Evolutionary conservation across 2,888 invertebrate species (phyloP).

Genomic region (Quadroppia sp.): DNA sequence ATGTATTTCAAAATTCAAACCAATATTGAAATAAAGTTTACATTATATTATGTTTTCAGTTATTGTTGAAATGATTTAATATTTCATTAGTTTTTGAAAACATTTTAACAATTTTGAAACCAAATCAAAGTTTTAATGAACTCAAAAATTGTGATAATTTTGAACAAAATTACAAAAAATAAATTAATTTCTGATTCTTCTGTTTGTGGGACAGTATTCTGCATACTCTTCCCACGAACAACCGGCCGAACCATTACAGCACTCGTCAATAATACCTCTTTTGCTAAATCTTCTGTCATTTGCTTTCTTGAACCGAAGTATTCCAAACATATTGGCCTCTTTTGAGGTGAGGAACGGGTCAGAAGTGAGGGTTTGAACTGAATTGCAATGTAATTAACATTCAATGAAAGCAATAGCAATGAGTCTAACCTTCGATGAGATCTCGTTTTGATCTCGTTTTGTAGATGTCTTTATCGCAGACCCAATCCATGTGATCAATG

Average conservation of each 20-base stretch:
- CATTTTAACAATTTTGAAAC: too few relatives aligned
- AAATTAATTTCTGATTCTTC: slow-evolving; percentile 47
- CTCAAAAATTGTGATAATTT: too few relatives aligned
- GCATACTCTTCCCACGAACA: slow-evolving; percentile 66
- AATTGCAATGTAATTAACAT: background rate
- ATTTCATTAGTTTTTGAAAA: too few relatives aligned
- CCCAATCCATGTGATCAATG: slow-evolving; percentile 60
- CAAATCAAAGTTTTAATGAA: too few relatives aligned
- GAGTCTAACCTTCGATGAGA: background rate
- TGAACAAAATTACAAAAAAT: too few relatives aligned
- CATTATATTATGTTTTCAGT: too few relatives aligned
- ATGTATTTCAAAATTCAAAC: too few relatives aligned
- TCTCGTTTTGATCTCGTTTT: slow-evolving; percentile 49
- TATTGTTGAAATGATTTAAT: too few relatives aligned
- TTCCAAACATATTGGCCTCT: slow-evolving; percentile 40
- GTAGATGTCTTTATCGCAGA: slow-evolving; percentile 63
- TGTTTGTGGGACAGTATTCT: slow-evolving; percentile 62
- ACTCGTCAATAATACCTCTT: slow-evolving; percentile 59
- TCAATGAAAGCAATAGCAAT: background rate
- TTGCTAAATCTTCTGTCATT: slow-evolving; percentile 43
- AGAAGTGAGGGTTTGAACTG: background rate
- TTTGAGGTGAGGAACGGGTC: slow-evolving; percentile 21
- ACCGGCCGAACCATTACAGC: slow-evolving; percentile 57
- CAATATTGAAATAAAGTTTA: too few relatives aligned
- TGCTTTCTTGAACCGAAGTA: slow-evolving; percentile 30